Evolutionary conservation across 2,888 invertebrate genomes (phyloP).

Genomic region (Dendrolimus houi): DNA sequence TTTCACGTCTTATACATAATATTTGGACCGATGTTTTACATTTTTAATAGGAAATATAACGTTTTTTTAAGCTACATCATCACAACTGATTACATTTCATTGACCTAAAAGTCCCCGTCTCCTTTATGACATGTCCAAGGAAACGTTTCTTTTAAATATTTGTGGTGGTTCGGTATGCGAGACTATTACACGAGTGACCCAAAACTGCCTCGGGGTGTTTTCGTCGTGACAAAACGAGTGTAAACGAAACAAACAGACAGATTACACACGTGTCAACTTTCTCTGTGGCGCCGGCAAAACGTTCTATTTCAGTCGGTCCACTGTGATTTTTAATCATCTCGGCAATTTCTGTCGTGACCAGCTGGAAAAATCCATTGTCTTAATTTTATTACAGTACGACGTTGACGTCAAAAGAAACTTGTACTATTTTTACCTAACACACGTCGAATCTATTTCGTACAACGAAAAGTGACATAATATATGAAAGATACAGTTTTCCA

Average conservation of each 20-base stretch:
- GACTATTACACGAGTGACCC: conserved; percentile 55
- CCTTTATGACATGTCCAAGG: conserved; percentile 27
- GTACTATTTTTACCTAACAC: conserved; percentile 3
- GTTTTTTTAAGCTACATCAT: too few species aligned
- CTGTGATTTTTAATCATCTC: conserved; percentile 45
- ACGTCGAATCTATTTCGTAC: too few species aligned
- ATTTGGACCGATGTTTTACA: too few species aligned
- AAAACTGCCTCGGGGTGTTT: conserved; percentile 57
- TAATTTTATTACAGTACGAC: conserved; percentile 11
- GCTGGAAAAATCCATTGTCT: conserved; percentile 43
- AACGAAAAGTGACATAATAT: too few species aligned
- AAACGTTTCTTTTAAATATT: conserved; percentile 30
- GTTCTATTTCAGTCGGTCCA: conserved; percentile 52
- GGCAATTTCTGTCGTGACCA: conserved; percentile 22
- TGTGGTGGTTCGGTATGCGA: conserved; percentile 33
- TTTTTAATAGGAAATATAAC: too few species aligned
- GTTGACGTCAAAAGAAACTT: conserved; percentile 14
- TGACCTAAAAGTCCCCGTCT: too few species aligned
- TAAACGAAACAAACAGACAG: conserved; percentile 21
- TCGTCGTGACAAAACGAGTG: conserved; percentile 42
- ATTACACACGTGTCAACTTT: conserved; percentile 49
- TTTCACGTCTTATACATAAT: too few species aligned
- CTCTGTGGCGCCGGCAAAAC: conserved; percentile 24
- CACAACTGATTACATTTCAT: too few species aligned
- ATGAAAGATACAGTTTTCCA: too few species aligned